Evolutionary conservation across 2,888 invertebrate species (phyloP), one percentile per base, ranked within the genome.

Genomic region (Conus canariensis): DNA sequence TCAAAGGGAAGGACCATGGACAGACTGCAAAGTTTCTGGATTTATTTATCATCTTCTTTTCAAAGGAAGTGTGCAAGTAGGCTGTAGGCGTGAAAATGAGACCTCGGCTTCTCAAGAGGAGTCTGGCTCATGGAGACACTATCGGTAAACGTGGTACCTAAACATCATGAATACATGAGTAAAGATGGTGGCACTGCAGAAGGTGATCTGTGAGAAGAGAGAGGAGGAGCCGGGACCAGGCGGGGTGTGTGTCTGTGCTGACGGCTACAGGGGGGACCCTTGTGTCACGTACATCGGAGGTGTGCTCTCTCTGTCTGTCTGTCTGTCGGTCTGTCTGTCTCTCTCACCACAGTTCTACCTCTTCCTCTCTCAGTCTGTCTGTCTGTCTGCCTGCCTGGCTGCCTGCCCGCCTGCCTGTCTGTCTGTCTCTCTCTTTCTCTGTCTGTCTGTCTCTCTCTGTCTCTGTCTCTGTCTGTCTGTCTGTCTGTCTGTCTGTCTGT

Each of bases 251-350:
- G 82, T 60, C 30, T 88, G 88, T 45, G 80, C n/a, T 64, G 82
- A 88, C 4, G 88, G 88, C 64, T 88, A 59, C 88, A 82, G 88
- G 64, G 82, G 82, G 19, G n/a, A 88, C 4, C 88, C 88, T 14
- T 88, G 88, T 80, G 14, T 60, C 6, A 82, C 88, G 10, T 88
- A 88, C 22, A 64, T 88, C 22, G 88, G 82, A 82, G 88, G 88
- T 88, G 2, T 10, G 60, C 77, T 30, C 19, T 74, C 58, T 70
- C 56, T 58, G 16, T 86, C 64, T 30, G 2, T 86, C 64, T 60
- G 1, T 60, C 14, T 45, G 3, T 45, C 45, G 1, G 3, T 45
- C 45, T 45, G 3, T 45, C 45, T 45, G 3, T 45, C 45, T 45
- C 3, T 45, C 4, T 45, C 77, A 2, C 30, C 0, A 0, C 0